A percentile compares a stretch with the other conserved stretches of the same genome.
Evolutionary conservation across 92 coral and sea anemone genomes (phyloP).

Genomic region (Parazoanthus swiftii): DNA sequence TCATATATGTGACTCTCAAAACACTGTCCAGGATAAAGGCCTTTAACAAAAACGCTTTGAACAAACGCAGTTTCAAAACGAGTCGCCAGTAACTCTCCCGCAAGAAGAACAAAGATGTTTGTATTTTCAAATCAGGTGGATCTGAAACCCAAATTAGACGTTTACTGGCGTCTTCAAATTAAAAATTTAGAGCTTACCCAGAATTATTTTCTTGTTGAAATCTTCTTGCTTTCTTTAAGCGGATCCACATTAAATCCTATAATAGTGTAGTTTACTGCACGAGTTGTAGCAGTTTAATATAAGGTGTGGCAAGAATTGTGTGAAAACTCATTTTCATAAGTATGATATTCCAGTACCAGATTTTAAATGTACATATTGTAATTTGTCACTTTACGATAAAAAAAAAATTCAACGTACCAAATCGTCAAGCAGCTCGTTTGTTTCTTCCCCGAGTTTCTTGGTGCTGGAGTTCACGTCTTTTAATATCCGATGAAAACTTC

Average conservation of each 20-base stretch:
- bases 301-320: background rate
- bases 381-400: background rate
- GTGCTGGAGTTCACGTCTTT: conserved; percentile 65
- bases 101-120: background rate
- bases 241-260: too few relatives aligned
- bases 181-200: background rate
- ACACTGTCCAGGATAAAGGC: background rate
- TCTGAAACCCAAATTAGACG: background rate
- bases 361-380: background rate
- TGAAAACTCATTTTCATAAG: background rate
- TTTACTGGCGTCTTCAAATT: background rate
- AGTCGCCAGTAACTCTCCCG: background rate
- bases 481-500: conserved; percentile 53
- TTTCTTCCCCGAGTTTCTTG: conserved; percentile 66
- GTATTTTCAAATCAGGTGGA: background rate
- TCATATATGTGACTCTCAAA: too few relatives aligned
- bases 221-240: too few relatives aligned
- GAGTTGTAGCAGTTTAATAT: background rate
- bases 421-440: conserved; percentile 58
- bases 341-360: background rate
- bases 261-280: background rate
- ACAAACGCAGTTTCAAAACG: background rate
- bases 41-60: background rate
- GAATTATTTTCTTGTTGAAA: background rate
- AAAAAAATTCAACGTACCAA: conserved; percentile 49